A percentile compares a stretch with the other conserved stretches of the same genome.
Conservation (phyloP, 2,888 invertebrate species). For the Platycheirus rosarum region DNA sequence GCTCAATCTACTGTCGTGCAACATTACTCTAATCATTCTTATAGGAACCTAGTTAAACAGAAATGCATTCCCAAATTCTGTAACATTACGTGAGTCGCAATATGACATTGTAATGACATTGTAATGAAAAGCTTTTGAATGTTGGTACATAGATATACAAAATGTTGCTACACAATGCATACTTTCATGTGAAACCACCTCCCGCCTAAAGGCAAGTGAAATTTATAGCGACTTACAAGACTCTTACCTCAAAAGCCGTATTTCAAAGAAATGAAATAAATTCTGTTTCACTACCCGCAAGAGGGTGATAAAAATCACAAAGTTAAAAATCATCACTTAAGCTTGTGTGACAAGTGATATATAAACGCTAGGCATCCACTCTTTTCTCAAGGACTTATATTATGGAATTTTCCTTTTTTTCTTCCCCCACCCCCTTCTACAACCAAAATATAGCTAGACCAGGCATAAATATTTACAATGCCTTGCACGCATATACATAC, state of each 20-base stretch:
- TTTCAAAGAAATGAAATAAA: slow-evolving; percentile 45
- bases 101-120: no score
- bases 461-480: slow-evolving; percentile 24
- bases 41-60: no score
- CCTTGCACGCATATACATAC: not conserved
- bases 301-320: slow-evolving; percentile 52
- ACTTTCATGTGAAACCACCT: not conserved
- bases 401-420: slow-evolving; percentile 9
- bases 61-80: no score
- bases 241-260: slow-evolving; percentile 2
- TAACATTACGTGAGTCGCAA: no score
- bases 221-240: not conserved
- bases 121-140: no score
- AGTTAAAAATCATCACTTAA: slow-evolving; percentile 68
- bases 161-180: not conserved
- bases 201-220: not conserved
- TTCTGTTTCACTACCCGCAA: slow-evolving; percentile 36
- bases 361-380: slow-evolving; percentile 40
- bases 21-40: no score
- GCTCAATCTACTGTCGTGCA: no score
- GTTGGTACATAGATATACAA: no score
- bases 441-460: not conserved
- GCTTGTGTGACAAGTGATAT: slow-evolving; percentile 54
- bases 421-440: no score
- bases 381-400: slow-evolving; percentile 17